Percentiles rank a stretch among this genome's conserved stretches.
Conservation (phyloP, 2,797 vertebrate genomes). For the Lates japonicus region DNA sequence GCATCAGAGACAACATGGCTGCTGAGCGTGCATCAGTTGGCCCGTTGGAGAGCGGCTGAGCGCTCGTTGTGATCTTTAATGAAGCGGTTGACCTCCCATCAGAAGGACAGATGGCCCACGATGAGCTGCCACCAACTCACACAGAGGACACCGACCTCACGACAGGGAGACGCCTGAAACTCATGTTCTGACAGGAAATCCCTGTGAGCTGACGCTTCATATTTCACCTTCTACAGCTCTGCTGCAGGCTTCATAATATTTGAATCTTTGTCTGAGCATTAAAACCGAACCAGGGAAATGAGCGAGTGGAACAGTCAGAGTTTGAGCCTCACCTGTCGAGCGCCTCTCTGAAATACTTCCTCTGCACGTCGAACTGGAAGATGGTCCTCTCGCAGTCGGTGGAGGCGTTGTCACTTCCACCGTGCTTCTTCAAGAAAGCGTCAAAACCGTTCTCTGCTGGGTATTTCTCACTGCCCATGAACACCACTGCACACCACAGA, state of each 20-base stretch:
- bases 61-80: constrained; percentile 5
- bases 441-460: constrained; percentile 97
- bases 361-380: constrained; percentile 97
- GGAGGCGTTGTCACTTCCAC: constrained; percentile 95
- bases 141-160: neutral
- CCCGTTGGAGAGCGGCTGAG: neutral
- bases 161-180: neutral
- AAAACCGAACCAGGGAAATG: neutral
- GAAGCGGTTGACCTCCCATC: constrained; percentile 38
- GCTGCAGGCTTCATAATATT: neutral
- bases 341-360: constrained; percentile 93
- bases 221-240: neutral
- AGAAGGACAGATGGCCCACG: constrained; percentile 20
- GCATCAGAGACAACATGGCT: neutral
- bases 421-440: constrained; percentile 96
- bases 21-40: neutral
- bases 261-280: neutral
- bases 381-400: constrained; percentile 97
- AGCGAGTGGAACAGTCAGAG: too few relatives aligned
- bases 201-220: neutral
- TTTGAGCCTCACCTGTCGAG: constrained; percentile 90
- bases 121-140: constrained; percentile 3
- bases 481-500: constrained; percentile 90
- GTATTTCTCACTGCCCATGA: constrained; percentile 98
- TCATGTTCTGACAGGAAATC: constrained; percentile 2